Evolutionary conservation across 2,888 invertebrate species (phyloP), one percentile per base, ranked within the genome.

Genomic region (Heliconius cydno): DNA sequence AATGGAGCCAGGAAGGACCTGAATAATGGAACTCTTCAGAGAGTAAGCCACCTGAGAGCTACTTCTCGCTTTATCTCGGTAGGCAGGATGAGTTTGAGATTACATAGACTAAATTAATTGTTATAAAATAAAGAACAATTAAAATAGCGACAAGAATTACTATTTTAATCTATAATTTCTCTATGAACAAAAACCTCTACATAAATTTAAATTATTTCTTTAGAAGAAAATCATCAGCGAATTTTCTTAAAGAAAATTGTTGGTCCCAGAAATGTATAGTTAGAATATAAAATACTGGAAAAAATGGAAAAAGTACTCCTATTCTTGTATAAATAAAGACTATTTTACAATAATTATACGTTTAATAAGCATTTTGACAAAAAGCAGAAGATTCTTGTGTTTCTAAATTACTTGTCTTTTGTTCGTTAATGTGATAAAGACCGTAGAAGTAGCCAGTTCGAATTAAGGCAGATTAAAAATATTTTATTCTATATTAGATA

Each of bases 221-320:
- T 60, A n/a, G 15, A 57, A 60, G 25, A 73, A 73, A n/a, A 73
- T 34, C 73, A 73, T 60, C 38, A 34, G 34, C 38, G 65, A 66
- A 66, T 65, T 75, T 38, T 65, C 65, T 65, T 75, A 28, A 75
- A 65, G 65, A 25, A 65, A 75, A 75, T 75, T 66, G 65, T 75
- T 41, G 65, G 41, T 66, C 25, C 65, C 38, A 75, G n/a, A 66
- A 75, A 66, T 41, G 67, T 67, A 74, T 67, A 60, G 78, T 78
- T 78, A 60, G 60, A 74, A 74, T 68, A 57, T 60, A 66, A 78
- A 78, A 74, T 22, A 46, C 28, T 41, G 7, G 19, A 41, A 28
- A 19, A 60, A 41, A 75, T 41, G 9, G 15, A 28, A 30, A 63
- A 73, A 38, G n/a, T 3, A 19, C 15, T 10, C 25, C 30, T 60